Conservation (phyloP, 2,888 invertebrate genomes). For the Labia minor region DNA sequence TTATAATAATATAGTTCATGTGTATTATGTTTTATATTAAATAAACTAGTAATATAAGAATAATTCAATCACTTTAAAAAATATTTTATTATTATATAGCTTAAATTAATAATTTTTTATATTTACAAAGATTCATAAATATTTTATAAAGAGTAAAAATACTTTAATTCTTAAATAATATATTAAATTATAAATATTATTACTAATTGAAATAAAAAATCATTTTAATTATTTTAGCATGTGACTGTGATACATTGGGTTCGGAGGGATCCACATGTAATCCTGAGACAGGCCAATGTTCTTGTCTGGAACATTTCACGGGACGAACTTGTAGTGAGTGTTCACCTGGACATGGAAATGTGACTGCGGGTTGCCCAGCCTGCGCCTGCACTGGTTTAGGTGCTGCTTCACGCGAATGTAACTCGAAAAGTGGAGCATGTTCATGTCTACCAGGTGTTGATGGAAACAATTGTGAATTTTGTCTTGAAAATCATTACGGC, state of each 20-base stretch:
- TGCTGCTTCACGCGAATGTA: conserved; percentile 57
- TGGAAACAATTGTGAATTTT: conserved; percentile 63
- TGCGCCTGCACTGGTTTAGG: conserved; percentile 69
- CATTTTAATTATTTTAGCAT: conserved; percentile 38
- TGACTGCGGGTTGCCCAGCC: conserved; percentile 64
- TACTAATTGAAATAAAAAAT: not conserved
- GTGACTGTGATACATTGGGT: conserved; percentile 67
- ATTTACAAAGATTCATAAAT: no score
- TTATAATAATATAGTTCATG: no score
- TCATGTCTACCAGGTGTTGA: conserved; percentile 65
- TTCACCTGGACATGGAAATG: conserved; percentile 56
- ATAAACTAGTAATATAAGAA: no score
- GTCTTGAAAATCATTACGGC: conserved; percentile 59
- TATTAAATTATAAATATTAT: no score
- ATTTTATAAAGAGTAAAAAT: no score
- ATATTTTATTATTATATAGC: no score
- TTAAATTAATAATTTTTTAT: no score
- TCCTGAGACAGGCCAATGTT: conserved; percentile 60
- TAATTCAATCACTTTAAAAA: no score
- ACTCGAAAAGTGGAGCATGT: conserved; percentile 65
- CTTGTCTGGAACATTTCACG: conserved; percentile 57
- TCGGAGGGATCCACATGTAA: conserved; percentile 60
- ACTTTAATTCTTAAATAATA: no score
- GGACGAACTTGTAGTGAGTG: conserved; percentile 63
- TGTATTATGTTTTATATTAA: no score